These are phyloP conservation scores for Acholoe squamosa DNA, from an alignment of 2,888 invertebrate species.

Conservation along the genomic window DNA sequence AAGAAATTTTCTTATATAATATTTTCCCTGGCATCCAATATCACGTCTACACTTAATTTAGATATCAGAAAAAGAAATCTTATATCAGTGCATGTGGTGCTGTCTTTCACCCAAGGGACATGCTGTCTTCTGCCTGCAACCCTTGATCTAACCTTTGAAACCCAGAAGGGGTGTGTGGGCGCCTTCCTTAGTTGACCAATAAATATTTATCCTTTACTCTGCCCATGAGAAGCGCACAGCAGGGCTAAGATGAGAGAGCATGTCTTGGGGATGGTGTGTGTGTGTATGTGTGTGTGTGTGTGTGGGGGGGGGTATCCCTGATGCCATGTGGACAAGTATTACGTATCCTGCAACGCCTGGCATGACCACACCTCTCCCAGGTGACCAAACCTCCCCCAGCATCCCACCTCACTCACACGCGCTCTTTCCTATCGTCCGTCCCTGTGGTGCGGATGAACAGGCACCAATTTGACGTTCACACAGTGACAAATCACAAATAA, in stretches of 20 bases:
- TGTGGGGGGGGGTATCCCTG: neutral
- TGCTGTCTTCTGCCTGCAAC: no score
- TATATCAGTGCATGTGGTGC: no score
- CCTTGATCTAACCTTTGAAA: no score
- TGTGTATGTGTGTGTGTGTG: no score
- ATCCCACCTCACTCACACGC: no score
- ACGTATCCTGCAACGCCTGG: neutral
- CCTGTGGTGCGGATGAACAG: conserved; percentile 13
- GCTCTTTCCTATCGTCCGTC: neutral
- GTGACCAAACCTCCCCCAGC: neutral
- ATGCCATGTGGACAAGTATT: neutral
- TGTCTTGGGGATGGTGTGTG: no score
- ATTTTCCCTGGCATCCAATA: no score
- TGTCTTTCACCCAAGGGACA: no score
- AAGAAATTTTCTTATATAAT: no score
- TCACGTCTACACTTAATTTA: no score
- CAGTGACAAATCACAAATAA: conserved; percentile 39
- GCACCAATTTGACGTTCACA: neutral
- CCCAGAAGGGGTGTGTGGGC: no score
- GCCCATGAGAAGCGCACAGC: neutral
- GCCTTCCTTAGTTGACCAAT: conserved; percentile 12
- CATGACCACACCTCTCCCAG: neutral
- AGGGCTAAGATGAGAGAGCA: neutral
- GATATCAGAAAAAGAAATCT: no score
- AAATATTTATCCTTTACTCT: conserved; percentile 29